Evolutionary conservation across 2,797 vertebrate genomes (phyloP), one percentile per base, ranked within the genome.

Genomic region (Xyrichtys novacula): DNA sequence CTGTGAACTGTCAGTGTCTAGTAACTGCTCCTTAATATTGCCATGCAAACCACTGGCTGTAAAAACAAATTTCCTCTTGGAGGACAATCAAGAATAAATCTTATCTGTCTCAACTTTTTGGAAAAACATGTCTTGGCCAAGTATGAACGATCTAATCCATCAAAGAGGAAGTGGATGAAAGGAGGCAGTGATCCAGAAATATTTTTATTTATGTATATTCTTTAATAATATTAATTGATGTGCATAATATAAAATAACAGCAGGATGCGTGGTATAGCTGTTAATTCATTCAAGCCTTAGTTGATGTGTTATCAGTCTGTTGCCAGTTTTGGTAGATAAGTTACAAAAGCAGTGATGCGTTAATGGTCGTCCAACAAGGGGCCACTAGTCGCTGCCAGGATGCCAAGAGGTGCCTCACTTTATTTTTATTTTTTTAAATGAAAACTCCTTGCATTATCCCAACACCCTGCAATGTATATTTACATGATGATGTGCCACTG

Each of bases 131-230:
- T 66, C 58, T 61, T 53, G 64, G 75, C 76, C 65, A 85, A 90
- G 83, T 58, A 62, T 78, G 67, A 76, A 72, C 63, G 54, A 82
- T 78, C 55, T 78, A 79, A 89, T 89, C 69, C 53, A 80, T 85
- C 71, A 80, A 65, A 62, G 50, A 25, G 6, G 50, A 53, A 53
- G 57, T 76, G 71, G n/a, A n/a, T n/a, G n/a, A n/a, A n/a, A n/a
- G n/a, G n/a, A n/a, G n/a, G n/a, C n/a, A n/a, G n/a, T n/a, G n/a
- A n/a, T n/a, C n/a, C n/a, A n/a, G n/a, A n/a, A n/a, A n/a, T n/a
- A n/a, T n/a, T n/a, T n/a, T n/a, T n/a, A n/a, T n/a, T n/a, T n/a
- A n/a, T n/a, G n/a, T n/a, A n/a, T n/a, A n/a, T n/a, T n/a, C n/a
- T n/a, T n/a, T n/a, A n/a, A n/a, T n/a, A n/a, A n/a, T n/a, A n/a